A percentile compares a stretch with the other conserved stretches of the same genome.
phyloP scores from a whole-genome alignment of 2,797 vertebrate species.

The Sebastiscus tertius region DNA sequence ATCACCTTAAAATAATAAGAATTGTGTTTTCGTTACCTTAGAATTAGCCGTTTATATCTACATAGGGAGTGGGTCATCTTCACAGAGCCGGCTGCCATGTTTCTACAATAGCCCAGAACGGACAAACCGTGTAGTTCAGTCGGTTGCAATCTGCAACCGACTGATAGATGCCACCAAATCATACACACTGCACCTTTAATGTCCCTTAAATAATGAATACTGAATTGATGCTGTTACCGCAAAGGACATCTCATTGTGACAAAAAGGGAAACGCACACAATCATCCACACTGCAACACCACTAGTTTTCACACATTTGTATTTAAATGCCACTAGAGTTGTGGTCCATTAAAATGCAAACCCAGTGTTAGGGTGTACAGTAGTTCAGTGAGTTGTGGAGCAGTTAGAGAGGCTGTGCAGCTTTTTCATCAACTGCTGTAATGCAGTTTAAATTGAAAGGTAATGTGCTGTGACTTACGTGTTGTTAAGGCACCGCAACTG shows the following conservation, averaged over 20 bases:
- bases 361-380: neutral
- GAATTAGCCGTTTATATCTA: too few relatives aligned
- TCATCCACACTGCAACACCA: neutral
- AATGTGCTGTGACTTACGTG: constrained; percentile 27
- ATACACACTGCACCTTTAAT: neutral
- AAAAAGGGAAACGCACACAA: neutral
- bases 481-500: neutral
- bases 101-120: neutral
- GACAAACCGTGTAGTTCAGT: neutral
- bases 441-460: constrained; percentile 16
- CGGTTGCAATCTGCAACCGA: too few relatives aligned
- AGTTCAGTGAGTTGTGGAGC: neutral
- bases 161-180: too few relatives aligned
- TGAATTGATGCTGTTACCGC: neutral
- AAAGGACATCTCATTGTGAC: neutral
- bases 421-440: constrained; percentile 24
- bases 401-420: neutral
- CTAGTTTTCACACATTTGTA: neutral
- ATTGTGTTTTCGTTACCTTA: too few relatives aligned
- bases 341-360: constrained; percentile 1
- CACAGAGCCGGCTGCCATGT: neutral
- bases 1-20: neutral
- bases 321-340: neutral
- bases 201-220: neutral
- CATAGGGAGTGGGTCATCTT: too few relatives aligned